Percentiles rank a stretch among this genome's conserved stretches.
These are phyloP conservation scores for Diplazon laetatorius DNA, from an alignment of 2,888 invertebrate genomes.

Conservation along the genomic window DNA sequence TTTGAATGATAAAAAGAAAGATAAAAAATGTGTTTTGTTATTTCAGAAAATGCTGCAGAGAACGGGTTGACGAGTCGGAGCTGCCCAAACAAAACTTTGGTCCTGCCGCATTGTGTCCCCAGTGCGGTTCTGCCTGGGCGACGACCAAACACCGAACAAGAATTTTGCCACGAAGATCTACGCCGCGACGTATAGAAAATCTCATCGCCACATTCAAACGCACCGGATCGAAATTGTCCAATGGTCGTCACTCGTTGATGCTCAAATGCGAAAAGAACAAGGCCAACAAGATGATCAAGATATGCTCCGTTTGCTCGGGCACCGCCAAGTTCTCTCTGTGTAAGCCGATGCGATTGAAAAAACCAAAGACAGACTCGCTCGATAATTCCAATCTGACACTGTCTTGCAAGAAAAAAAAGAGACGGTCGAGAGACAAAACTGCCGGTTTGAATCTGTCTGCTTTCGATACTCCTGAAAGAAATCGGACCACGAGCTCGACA, in stretches of 20 bases:
- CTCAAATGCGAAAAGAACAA: constrained; percentile 72
- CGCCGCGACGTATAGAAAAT: constrained; percentile 69
- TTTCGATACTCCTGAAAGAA: constrained; percentile 30
- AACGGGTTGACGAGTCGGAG: constrained; percentile 56
- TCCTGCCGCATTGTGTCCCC: constrained; percentile 70
- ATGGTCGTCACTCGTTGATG: constrained; percentile 66
- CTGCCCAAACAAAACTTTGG: constrained; percentile 74
- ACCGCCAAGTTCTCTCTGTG: constrained; percentile 68
- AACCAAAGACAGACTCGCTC: constrained; percentile 14
- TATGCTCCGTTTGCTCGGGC: constrained; percentile 74
- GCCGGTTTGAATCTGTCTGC: constrained; percentile 81
- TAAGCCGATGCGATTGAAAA: constrained; percentile 72
- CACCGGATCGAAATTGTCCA: constrained; percentile 63
- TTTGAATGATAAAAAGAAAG: constrained; percentile 29
- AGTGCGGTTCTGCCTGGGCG: constrained; percentile 76
- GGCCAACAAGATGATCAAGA: constrained; percentile 73
- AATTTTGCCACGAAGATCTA: constrained; percentile 67
- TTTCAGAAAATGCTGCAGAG: constrained; percentile 71
- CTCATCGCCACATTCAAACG: constrained; percentile 59
- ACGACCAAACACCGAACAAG: constrained; percentile 68
- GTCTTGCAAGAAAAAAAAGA: constrained; percentile 77
- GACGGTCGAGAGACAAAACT: constrained; percentile 79
- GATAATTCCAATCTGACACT: constrained; percentile 5
- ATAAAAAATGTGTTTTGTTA: constrained; percentile 18
- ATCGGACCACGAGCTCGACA: constrained; percentile 5